Base-by-base conservation (phyloP, 2,888 invertebrate species). In the Ichneumon xanthorius region DNA sequence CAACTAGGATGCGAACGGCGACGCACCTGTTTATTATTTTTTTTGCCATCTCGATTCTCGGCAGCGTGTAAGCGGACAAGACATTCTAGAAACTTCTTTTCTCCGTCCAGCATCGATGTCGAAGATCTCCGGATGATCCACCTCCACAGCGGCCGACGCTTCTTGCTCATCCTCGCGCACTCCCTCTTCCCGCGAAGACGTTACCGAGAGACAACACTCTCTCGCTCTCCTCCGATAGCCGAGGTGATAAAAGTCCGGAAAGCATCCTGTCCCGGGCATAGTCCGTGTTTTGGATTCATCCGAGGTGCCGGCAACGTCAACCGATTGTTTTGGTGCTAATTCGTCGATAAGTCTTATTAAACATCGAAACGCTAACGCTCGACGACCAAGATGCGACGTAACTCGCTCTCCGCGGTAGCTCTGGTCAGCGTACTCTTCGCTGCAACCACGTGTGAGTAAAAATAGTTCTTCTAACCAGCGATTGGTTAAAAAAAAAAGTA, bases 181-280 rank as follows among this genome's bases (percentile, higher is more conserved):
- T 79, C 82, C 82, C 79, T 78, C 84, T 63, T 63, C 61, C 70
- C n/a, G 55, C 53, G 70, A 82, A 81, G 80, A 80, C 68, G 76
- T 78, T 40, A 71, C 77, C 68, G 50, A 82, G 55, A 77, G 78
- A 80, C 82, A 48, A 45, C 45, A 86, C 75, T 83, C 85, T 87
- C 88, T 88, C 87, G 86, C 86, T 87, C 87, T 77, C 53, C 63
- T 85, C 80, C 14, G 85, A 81, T 73, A 70, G 48, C 86, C 86
- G 87, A 92, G 90, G 89, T 92, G 89, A 92, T 92, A 92, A 91
- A 92, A 92, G 90, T 87, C 85, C 85, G 87, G 78, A 80, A 88
- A 86, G 86, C 80, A 77, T 83, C 86, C 80, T 48, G 77, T 76
- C 37, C 71, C 71, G 48, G 81, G 87, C 88, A 88, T 91, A 90